Percentiles rank a stretch among this genome's conserved stretches.
phyloP scores from a whole-genome alignment of 2,888 invertebrate species.

The Drosophila nigritarsus region DNA sequence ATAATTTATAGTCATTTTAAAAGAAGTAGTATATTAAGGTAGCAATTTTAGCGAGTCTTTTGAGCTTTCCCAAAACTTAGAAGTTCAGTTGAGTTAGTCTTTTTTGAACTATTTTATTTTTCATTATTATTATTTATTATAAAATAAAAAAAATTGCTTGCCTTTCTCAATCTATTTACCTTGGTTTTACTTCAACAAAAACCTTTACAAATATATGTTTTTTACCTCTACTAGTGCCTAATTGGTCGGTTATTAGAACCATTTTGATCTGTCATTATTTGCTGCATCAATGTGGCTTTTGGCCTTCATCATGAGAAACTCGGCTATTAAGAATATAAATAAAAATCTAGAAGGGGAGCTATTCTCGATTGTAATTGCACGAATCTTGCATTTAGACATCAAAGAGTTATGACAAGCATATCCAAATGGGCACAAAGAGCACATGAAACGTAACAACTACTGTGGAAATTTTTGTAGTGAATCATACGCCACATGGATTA shows the following conservation, averaged over 20 bases:
- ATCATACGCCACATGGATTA: conserved; percentile 23
- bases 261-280: background rate
- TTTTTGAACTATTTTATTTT: too few species aligned
- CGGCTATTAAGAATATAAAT: background rate
- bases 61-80: too few species aligned
- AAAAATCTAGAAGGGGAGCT: background rate
- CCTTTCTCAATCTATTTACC: background rate
- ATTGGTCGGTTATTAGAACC: background rate
- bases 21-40: background rate
- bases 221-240: background rate
- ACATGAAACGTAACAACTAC: conserved; percentile 8
- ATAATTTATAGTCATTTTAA: background rate
- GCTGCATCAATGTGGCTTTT: background rate
- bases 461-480: conserved; percentile 18
- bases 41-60: background rate
- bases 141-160: background rate
- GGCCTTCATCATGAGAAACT: background rate
- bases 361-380: background rate
- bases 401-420: conserved; percentile 2
- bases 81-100: too few species aligned
- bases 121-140: too few species aligned
- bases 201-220: too few species aligned
- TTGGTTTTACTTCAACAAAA: background rate
- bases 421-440: background rate
- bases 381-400: background rate